Conservation (phyloP, 1,140 invertebrate species). For the Phthorimaea operculella region DNA sequence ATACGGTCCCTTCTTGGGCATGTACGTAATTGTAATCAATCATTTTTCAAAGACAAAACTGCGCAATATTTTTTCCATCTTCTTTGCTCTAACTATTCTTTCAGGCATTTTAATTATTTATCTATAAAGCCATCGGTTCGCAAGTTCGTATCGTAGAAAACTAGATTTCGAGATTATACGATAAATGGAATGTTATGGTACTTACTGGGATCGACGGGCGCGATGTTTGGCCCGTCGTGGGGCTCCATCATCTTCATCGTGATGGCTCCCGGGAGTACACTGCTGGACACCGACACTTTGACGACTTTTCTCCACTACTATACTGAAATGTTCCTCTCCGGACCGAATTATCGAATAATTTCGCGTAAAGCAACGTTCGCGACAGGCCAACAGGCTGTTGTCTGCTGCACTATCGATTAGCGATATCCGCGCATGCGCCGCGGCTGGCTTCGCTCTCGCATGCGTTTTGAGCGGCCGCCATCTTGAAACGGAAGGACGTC, state of each 20-base stretch:
- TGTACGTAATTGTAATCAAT: too few species aligned
- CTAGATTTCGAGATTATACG: neutral
- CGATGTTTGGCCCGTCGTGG: constrained; percentile 45
- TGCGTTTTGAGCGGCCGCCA: constrained; percentile 28
- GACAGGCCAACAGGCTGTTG: constrained; percentile 49
- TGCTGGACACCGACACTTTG: constrained; percentile 58
- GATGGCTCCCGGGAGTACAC: constrained; percentile 51
- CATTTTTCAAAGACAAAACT: neutral
- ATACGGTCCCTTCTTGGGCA: too few species aligned
- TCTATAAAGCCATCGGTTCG: neutral
- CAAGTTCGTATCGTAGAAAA: neutral
- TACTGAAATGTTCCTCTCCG: constrained; percentile 29
- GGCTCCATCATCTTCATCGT: constrained; percentile 52
- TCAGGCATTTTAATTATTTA: neutral
- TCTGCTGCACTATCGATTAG: constrained; percentile 59
- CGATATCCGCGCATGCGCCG: constrained; percentile 8
- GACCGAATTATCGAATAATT: constrained; percentile 20
- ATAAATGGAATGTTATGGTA: constrained; percentile 18
- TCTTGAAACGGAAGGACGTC: constrained; percentile 43
- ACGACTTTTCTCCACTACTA: constrained; percentile 29
- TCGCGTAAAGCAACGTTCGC: neutral
- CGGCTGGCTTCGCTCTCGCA: constrained; percentile 39
- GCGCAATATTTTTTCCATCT: neutral
- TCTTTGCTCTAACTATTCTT: too few species aligned
- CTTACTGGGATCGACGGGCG: constrained; percentile 49